Evolutionary conservation across 2,113 vertebrate species (phyloP).

Genomic region (Carettochelys insculpta): DNA sequence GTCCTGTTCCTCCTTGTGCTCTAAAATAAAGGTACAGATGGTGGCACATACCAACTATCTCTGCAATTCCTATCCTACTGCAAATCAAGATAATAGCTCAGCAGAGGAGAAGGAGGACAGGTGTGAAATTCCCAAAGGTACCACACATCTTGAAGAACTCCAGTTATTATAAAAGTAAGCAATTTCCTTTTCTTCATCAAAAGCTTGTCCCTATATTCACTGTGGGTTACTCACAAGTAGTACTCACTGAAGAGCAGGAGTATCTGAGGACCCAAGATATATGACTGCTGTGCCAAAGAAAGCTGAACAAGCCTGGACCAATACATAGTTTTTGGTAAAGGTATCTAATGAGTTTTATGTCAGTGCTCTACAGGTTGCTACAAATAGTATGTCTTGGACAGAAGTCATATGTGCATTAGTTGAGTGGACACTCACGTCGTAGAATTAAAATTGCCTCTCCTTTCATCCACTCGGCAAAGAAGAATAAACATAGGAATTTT

Average conservation of each 20-base stretch:
- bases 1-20: background rate
- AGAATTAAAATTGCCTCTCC: background rate
- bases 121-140: background rate
- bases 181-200: background rate
- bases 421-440: background rate
- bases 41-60: background rate
- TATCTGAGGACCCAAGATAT: background rate
- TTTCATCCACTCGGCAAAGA: background rate
- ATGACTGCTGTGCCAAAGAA: background rate
- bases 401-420: background rate
- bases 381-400: background rate
- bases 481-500: background rate
- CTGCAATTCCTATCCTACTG: background rate
- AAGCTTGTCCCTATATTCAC: background rate
- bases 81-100: background rate
- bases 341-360: background rate
- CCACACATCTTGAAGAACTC: background rate
- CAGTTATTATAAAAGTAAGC: background rate
- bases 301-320: background rate
- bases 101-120: background rate
- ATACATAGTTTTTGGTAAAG: background rate
- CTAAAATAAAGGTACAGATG: background rate
- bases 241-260: background rate
- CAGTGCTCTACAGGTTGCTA: background rate
- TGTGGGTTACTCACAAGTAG: background rate